Base-by-base conservation (phyloP, 2,797 vertebrate genomes). In the Chelonia mydas region DNA sequence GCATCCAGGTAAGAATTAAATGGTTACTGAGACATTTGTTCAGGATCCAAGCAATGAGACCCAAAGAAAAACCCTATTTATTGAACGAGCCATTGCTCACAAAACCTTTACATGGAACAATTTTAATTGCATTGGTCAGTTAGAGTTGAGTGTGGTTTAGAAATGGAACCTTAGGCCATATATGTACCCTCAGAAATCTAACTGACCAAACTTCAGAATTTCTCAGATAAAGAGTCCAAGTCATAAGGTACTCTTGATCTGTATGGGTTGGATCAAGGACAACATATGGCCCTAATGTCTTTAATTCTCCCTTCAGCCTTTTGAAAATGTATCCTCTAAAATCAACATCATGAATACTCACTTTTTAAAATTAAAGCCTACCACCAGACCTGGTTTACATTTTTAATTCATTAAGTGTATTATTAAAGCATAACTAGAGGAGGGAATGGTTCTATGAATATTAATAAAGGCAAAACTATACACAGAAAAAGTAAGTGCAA, bases 1-100 rank as follows among this genome's bases (percentile, higher is more conserved):
- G 89, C 61, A 76, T 96, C 96, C 95, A 98, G 98, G 98, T 98
- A 98, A 97, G 94, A 93, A 90, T 93, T 78, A 3, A 54, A 47
- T 57, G 41, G 10, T 83, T 27, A 65, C 19, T 53, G 61, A 80
- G 13, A 74, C 49, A 57, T 57, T 11, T 81, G 1, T 28, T 9
- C 72, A 79, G 50, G 25, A 65, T 57, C 27, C 81, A 82, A 7
- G 84, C 19, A 54, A 28, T 41, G 25, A n/a, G 2, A 55, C n/a
- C 84, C 87, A 85, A 37, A 68, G 47, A 68, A 47, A 47, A 49
- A 57, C 1, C 7, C 45, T 50, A 59, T 82, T 86, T 85, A 81
- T 51, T 55, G 87, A 45, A 89, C 45, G 25, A 49, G 74, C 45
- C 45, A 49, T 16, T 81, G 45, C 61, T 92, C 81, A 57, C 1